phyloP scores from a whole-genome alignment of 2,113 vertebrate genomes.

The Rynchops niger region DNA sequence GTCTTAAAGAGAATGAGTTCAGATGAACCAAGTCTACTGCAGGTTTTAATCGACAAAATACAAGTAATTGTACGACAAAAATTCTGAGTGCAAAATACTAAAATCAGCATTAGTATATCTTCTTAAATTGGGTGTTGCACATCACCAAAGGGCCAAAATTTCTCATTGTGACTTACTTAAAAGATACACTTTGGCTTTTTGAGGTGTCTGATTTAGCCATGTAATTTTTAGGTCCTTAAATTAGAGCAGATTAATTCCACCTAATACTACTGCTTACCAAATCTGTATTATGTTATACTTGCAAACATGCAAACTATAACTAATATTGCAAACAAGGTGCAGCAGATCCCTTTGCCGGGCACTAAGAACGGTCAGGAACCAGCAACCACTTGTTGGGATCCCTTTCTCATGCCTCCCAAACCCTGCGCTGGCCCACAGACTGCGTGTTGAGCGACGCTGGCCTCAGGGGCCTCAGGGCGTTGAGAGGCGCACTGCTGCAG shows the following conservation, averaged over 20 bases:
- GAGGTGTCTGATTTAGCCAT: neutral
- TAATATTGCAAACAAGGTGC: neutral
- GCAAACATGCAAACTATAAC: neutral
- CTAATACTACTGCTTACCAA: neutral
- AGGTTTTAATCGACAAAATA: neutral
- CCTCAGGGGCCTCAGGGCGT: rapidly evolving
- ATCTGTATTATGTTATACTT: neutral
- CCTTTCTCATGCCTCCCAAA: neutral
- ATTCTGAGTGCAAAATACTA: neutral
- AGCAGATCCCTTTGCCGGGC: neutral
- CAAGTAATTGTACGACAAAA: neutral
- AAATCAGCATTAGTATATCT: neutral
- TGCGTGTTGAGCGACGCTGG: rapidly evolving
- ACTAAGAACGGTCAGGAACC: neutral
- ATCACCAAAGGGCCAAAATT: neutral
- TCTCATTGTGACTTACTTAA: neutral
- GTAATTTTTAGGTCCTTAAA: neutral
- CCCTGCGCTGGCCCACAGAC: rapidly evolving
- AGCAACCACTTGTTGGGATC: neutral
- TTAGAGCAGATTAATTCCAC: neutral
- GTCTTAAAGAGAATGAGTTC: neutral
- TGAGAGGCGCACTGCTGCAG: neutral
- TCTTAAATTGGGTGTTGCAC: neutral
- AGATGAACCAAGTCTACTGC: neutral
- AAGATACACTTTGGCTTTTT: neutral